Evolutionary conservation across 2,888 invertebrate species (phyloP).

Genomic region (Hydriomena furcata): DNA sequence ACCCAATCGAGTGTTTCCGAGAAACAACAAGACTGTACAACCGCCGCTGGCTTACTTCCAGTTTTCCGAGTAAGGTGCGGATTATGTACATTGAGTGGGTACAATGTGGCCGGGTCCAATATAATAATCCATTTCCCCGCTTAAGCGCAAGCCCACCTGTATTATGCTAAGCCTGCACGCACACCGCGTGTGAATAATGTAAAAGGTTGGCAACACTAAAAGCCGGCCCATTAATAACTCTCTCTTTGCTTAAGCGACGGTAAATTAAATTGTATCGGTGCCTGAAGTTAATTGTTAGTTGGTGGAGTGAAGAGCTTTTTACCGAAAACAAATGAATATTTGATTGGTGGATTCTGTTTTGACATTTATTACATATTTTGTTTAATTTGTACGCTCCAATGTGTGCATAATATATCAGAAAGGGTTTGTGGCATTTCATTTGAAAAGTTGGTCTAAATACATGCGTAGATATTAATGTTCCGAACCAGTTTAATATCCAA

Average conservation of each 20-base stretch:
- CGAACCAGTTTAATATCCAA: too few species aligned
- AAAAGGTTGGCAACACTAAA: conserved; percentile 45
- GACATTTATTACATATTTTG: too few species aligned
- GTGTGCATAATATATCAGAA: too few species aligned
- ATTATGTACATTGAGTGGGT: conserved; percentile 14
- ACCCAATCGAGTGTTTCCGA: background rate
- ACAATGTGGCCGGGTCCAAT: conserved; percentile 25
- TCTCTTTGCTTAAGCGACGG: conserved; percentile 37
- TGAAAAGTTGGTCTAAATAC: too few species aligned
- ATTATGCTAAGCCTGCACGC: conserved; percentile 35
- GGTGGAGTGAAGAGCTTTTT: conserved; percentile 1
- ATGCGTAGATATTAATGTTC: too few species aligned
- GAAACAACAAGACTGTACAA: conserved; percentile 10
- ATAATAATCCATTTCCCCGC: conserved; percentile 31
- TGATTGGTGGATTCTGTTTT: too few species aligned
- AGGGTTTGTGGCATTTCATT: too few species aligned
- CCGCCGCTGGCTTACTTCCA: background rate
- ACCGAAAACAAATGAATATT: too few species aligned
- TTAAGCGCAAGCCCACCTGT: conserved; percentile 28
- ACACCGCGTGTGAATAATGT: conserved; percentile 43
- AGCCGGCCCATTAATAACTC: conserved; percentile 44
- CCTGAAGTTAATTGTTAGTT: conserved; percentile 18
- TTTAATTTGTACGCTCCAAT: too few species aligned
- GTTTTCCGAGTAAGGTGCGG: conserved; percentile 15
- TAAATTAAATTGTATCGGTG: conserved; percentile 26